These are phyloP conservation scores for Hoplodrina blanda DNA, from an alignment of 2,888 invertebrate species.

Conservation along the genomic window DNA sequence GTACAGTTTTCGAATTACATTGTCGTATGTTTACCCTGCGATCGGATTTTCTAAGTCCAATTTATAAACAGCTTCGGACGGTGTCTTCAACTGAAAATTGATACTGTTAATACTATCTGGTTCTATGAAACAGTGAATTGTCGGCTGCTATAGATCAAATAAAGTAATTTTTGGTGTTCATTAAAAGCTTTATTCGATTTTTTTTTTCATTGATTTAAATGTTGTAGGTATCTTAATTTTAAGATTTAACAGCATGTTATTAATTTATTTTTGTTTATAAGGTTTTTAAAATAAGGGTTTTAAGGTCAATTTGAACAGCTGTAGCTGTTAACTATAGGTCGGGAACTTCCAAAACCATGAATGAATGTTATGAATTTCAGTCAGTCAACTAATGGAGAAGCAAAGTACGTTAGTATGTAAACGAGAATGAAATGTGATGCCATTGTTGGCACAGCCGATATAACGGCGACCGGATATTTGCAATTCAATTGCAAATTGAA, in stretches of 20 bases:
- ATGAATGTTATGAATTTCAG: slow-evolving; percentile 56
- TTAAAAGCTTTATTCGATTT: neutral
- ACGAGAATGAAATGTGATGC: slow-evolving; percentile 67
- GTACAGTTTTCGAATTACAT: slow-evolving; percentile 41
- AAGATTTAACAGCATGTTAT: slow-evolving; percentile 5
- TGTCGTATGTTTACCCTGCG: slow-evolving; percentile 39
- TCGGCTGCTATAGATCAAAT: slow-evolving; percentile 15
- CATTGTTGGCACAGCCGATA: slow-evolving; percentile 67
- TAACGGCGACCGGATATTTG: slow-evolving; percentile 72
- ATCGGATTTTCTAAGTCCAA: slow-evolving; percentile 35
- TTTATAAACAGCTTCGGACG: slow-evolving; percentile 27
- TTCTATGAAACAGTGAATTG: slow-evolving; percentile 4
- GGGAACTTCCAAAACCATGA: slow-evolving; percentile 40
- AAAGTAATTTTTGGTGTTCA: neutral
- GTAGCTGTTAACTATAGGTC: slow-evolving; percentile 29
- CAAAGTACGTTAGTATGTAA: slow-evolving; percentile 53
- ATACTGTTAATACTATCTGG: slow-evolving; percentile 33
- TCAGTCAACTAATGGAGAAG: slow-evolving; percentile 49
- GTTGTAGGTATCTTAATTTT: neutral
- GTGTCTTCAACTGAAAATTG: slow-evolving; percentile 40
- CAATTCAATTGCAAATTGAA: slow-evolving; percentile 71
- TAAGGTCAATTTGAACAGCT: slow-evolving; percentile 46
- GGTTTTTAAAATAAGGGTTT: no score
- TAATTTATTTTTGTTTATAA: no score
- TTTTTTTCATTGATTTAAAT: neutral